These are phyloP conservation scores for Drosophila lowei DNA, from an alignment of 1,140 invertebrate species.

Conservation along the genomic window DNA sequence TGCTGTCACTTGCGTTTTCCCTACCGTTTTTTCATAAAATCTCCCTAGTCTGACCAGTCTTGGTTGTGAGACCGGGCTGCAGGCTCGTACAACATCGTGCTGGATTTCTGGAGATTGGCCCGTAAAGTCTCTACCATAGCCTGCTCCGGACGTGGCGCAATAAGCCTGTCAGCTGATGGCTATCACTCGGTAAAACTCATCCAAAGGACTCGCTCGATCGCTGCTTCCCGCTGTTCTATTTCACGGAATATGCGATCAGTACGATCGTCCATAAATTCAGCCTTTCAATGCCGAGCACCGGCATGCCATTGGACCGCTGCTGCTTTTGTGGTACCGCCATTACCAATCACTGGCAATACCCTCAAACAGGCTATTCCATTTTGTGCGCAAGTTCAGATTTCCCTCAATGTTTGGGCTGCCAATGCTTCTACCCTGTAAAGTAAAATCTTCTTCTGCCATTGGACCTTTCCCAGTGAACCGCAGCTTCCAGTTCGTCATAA, in stretches of 20 bases:
- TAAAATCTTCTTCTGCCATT: background rate
- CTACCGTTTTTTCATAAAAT: no score
- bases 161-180: background rate
- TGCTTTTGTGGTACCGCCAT: slow-evolving; percentile 6
- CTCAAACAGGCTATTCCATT: background rate
- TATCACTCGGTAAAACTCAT: no score
- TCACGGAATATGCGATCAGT: slow-evolving; percentile 5
- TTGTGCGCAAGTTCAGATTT: no score
- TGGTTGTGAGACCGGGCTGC: no score
- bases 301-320: background rate
- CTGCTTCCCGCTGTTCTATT: slow-evolving; percentile 18
- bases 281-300: background rate
- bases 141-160: background rate
- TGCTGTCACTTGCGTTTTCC: no score
- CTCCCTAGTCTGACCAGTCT: no score
- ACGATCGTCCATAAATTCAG: slow-evolving; percentile 8
- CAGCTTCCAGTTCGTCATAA: slow-evolving; percentile 7
- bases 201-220: slow-evolving; percentile 6
- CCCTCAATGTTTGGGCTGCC: no score
- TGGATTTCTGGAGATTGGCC: no score
- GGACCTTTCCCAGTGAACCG: background rate
- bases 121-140: no score
- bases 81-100: no score
- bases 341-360: slow-evolving; percentile 7
- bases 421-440: no score